Conservation (phyloP, 2,888 invertebrate genomes). For the Melipona bicolor region DNA sequence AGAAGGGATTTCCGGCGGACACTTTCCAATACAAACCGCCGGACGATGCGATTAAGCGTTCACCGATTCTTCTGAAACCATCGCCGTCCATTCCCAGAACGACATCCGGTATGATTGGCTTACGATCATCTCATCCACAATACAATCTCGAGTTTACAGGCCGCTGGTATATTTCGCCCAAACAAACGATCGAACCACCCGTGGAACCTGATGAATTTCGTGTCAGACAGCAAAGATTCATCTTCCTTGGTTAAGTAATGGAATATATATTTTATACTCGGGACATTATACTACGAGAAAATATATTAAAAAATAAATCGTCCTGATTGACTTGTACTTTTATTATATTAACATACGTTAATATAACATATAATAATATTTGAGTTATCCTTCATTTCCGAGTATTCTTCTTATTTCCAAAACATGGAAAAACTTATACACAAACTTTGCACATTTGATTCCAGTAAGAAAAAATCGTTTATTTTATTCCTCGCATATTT, state of each 20-base stretch:
- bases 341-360: no score
- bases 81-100: conserved; percentile 76
- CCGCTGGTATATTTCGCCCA: conserved; percentile 83
- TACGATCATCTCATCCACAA: conserved; percentile 82
- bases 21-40: conserved; percentile 66
- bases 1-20: conserved; percentile 69
- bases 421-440: conserved; percentile 23
- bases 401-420: no score
- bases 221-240: conserved; percentile 74
- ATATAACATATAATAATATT: no score
- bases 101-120: conserved; percentile 84
- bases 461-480: neutral
- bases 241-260: conserved; percentile 72
- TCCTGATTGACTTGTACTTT: neutral
- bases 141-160: conserved; percentile 84
- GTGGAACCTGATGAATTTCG: conserved; percentile 67
- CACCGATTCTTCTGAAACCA: conserved; percentile 69
- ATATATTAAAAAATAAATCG: conserved; percentile 46
- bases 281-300: conserved; percentile 25
- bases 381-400: conserved; percentile 11
- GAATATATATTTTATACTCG: conserved; percentile 13
- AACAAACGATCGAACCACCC: conserved; percentile 81
- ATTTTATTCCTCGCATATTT: conserved; percentile 47
- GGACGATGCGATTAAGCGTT: conserved; percentile 64
- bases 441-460: neutral